Conservation (phyloP, 2,797 vertebrate species). For the Pseudopleuronectes americanus region DNA sequence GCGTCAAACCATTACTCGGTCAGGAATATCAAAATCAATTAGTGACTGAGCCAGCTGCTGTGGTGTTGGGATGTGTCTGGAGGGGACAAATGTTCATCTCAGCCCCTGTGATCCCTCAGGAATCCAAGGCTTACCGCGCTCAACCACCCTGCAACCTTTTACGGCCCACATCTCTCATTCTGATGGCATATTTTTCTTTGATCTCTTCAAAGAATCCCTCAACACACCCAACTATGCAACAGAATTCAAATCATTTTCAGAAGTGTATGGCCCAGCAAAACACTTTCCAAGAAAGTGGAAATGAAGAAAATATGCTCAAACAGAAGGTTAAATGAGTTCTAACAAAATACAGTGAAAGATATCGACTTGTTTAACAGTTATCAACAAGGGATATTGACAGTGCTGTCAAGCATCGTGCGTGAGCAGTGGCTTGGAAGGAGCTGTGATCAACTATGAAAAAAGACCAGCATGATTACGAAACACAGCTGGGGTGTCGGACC, state of each 20-base stretch:
- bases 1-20: constrained; percentile 30
- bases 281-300: constrained; percentile 1
- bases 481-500: constrained; percentile 41
- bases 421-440: constrained; percentile 32
- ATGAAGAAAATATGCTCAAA: constrained; percentile 1
- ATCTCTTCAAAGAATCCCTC: constrained; percentile 57
- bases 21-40: constrained; percentile 58
- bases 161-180: constrained; percentile 30
- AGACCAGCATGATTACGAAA: constrained; percentile 56
- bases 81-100: constrained; percentile 34
- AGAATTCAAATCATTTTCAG: constrained; percentile 27
- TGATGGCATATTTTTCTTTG: constrained; percentile 53
- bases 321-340: constrained; percentile 9
- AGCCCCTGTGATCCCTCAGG: constrained; percentile 45
- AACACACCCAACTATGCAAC: constrained; percentile 8
- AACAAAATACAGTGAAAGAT: neutral
- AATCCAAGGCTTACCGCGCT: constrained; percentile 19
- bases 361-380: constrained; percentile 8
- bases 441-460: constrained; percentile 42
- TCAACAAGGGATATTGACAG: constrained; percentile 26
- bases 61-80: constrained; percentile 39
- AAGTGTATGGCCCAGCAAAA: neutral
- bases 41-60: constrained; percentile 26
- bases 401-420: constrained; percentile 18
- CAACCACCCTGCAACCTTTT: constrained; percentile 10